Evolutionary conservation across 2,797 vertebrate species (phyloP).

Genomic region (Smutsia temminckii): DNA sequence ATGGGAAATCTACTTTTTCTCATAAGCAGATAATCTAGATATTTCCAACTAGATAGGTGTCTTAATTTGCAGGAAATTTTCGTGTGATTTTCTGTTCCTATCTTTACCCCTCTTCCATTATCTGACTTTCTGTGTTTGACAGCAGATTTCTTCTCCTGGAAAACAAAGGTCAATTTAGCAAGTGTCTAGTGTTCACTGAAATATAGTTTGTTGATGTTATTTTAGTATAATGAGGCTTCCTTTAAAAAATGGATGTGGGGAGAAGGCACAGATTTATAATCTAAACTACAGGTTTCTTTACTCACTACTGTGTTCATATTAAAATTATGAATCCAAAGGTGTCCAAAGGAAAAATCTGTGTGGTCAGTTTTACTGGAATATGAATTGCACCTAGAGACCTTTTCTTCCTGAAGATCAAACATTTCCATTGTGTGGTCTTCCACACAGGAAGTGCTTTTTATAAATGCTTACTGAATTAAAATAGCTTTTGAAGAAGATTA

Average conservation of each 20-base stretch:
- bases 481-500: background rate
- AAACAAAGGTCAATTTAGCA: conserved; percentile 73
- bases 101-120: background rate
- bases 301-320: background rate
- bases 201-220: conserved; percentile 28
- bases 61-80: background rate
- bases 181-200: conserved; percentile 31
- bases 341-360: background rate
- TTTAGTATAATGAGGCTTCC: conserved; percentile 36
- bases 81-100: background rate
- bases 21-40: background rate
- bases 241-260: background rate
- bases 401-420: conserved; percentile 29
- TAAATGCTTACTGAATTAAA: conserved; percentile 25
- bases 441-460: conserved; percentile 47
- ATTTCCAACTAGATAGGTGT: background rate
- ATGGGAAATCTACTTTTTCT: background rate
- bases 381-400: conserved; percentile 4
- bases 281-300: conserved; percentile 7
- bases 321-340: background rate
- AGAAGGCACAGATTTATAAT: background rate
- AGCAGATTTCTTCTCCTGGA: conserved; percentile 51
- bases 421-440: background rate
- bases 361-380: conserved; percentile 17
- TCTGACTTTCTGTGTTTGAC: conserved; percentile 56